Percentiles rank a stretch among this genome's conserved stretches.
Conservation (phyloP, 2,888 invertebrate species). For the Caenorhabditis parvicauda region DNA sequence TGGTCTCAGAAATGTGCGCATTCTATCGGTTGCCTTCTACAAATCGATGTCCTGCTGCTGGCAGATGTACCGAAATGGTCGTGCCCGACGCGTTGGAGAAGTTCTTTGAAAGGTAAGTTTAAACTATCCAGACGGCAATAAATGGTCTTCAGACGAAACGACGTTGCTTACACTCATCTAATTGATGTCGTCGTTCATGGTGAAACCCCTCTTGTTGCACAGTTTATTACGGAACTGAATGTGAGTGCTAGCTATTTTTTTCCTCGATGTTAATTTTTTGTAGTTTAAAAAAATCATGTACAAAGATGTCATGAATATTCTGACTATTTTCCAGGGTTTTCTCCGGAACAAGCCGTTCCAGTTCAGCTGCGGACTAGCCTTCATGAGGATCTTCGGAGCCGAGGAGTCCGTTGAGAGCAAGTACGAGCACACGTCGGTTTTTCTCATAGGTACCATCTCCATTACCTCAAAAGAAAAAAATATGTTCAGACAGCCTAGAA, state of each 20-base stretch:
- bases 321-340: constrained; percentile 20
- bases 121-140: not conserved
- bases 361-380: constrained; percentile 18
- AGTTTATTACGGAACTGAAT: constrained; percentile 37
- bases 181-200: constrained; percentile 29
- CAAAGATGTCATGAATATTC: not conserved
- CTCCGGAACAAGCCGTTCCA: constrained; percentile 25
- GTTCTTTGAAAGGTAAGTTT: constrained; percentile 20
- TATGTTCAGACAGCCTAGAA: constrained; percentile 6
- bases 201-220: constrained; percentile 30
- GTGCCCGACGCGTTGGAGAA: constrained; percentile 15
- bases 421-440: not conserved
- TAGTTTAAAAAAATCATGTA: not conserved
- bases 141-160: constrained; percentile 6
- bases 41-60: constrained; percentile 27
- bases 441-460: constrained; percentile 2
- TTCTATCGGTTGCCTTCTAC: constrained; percentile 29
- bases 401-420: constrained; percentile 4
- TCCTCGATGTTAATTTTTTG: not conserved
- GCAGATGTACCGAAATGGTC: constrained; percentile 33
- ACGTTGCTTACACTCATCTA: constrained; percentile 10
- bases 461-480: not conserved
- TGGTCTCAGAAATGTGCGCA: constrained; percentile 75
- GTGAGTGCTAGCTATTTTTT: constrained; percentile 19
- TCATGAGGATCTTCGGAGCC: constrained; percentile 27